Evolutionary conservation across 2,888 invertebrate species (phyloP), one percentile per base, ranked within the genome.

Genomic region (Drosophila kuntzei): DNA sequence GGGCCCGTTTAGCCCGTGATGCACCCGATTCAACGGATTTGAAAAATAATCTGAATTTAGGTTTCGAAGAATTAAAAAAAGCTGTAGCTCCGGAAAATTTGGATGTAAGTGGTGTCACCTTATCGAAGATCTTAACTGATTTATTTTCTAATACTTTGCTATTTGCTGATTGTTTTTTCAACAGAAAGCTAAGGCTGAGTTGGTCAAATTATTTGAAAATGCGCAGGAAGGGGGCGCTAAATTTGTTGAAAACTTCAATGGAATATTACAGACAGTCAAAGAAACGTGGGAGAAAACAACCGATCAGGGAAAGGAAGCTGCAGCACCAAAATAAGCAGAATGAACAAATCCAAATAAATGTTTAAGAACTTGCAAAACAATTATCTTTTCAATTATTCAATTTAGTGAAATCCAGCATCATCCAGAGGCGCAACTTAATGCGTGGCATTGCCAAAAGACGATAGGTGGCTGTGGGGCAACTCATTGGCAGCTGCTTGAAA

Each of bases 381-480:
- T 22, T 14, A 36, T 32, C 25, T n/a, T 9, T 8, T 16, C 3
- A 29, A 16, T 50, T 29, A 16, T 46, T 62, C 41, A 7, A 51
- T 5, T 57, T 39, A 65, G 12, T 49, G 16, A n/a, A n/a, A n/a
- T n/a, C n/a, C 22, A 63, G 9, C n/a, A 65, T 44, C 65, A 79
- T 65, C 72, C 80, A 79, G 6, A 80, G n/a, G 2, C 80, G 65
- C 41, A 80, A 6, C 11, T 22, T 43, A 7, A 77, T 67, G 7
- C 36, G 7, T 1, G 39, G 47, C 71, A 61, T 61, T 11, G 76
- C 68, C 50, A 75, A 16, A 1, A 79, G 25, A 0, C 71, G 79
- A 55, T 69, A 76, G 0, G 37, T 36, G 7, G 58, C 70, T 3
- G n/a, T 37, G 0, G 34, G 22, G 29, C 51, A 34, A 6, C 18